Evolutionary conservation across 2,888 invertebrate species (phyloP).

Genomic region (Petrophora chlorosata): DNA sequence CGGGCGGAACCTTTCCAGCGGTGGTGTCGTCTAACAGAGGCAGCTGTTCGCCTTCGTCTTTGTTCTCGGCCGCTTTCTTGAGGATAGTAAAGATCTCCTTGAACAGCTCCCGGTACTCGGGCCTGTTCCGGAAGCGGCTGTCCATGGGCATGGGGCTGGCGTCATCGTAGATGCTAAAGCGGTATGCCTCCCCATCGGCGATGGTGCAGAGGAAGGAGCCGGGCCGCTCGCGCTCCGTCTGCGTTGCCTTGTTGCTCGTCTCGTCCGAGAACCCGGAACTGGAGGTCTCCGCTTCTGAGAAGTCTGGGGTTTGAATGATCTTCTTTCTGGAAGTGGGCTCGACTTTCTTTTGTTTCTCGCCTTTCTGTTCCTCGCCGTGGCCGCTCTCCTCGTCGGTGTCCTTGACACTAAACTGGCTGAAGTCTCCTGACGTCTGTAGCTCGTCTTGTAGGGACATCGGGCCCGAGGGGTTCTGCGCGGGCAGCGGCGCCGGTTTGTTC

Average conservation of each 20-base stretch:
- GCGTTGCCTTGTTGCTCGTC: constrained; percentile 92
- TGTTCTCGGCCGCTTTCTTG: constrained; percentile 92
- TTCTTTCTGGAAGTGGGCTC: constrained; percentile 76
- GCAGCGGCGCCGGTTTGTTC: constrained; percentile 57
- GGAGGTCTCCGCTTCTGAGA: constrained; percentile 93
- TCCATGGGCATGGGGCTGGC: constrained; percentile 91
- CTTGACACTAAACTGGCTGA: constrained; percentile 85
- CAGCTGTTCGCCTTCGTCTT: constrained; percentile 90
- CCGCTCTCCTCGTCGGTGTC: constrained; percentile 87
- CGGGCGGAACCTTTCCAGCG: constrained; percentile 86
- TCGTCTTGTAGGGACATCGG: constrained; percentile 87
- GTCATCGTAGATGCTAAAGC: constrained; percentile 93
- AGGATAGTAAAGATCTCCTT: constrained; percentile 93
- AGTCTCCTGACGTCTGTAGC: constrained; percentile 89
- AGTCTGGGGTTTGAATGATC: constrained; percentile 90
- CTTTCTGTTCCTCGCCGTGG: constrained; percentile 83
- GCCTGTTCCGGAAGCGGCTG: constrained; percentile 91
- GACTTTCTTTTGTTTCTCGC: constrained; percentile 72
- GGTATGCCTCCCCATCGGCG: constrained; percentile 93
- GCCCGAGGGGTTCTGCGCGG: constrained; percentile 66
- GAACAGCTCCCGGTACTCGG: constrained; percentile 91
- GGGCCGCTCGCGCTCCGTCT: constrained; percentile 89
- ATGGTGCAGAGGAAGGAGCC: constrained; percentile 94
- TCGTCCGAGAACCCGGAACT: constrained; percentile 94
- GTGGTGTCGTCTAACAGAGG: constrained; percentile 87